Percentiles rank a stretch among this genome's conserved stretches.
These are phyloP conservation scores for Odocoileus hemionus DNA, from an alignment of 2,113 vertebrate species.

Conservation along the genomic window DNA sequence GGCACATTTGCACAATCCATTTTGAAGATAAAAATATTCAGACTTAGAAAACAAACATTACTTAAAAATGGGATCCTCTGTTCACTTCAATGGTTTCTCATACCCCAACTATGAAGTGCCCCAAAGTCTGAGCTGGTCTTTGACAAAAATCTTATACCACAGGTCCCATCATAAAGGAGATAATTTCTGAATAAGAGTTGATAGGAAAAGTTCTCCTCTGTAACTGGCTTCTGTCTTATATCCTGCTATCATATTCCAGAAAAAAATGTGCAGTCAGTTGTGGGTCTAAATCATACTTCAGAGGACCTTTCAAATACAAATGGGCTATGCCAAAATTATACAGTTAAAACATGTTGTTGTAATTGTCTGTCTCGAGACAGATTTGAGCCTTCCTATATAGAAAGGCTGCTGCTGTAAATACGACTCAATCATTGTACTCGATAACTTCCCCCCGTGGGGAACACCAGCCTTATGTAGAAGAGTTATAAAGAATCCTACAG, in stretches of 20 bases:
- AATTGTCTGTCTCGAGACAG: neutral
- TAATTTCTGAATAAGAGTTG: neutral
- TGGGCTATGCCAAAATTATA: neutral
- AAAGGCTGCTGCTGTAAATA: neutral
- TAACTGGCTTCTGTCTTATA: neutral
- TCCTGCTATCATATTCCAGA: neutral
- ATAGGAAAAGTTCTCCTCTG: neutral
- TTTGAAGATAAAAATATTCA: neutral
- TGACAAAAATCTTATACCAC: neutral
- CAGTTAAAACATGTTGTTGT: neutral
- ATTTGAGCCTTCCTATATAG: neutral
- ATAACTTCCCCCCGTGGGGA: neutral
- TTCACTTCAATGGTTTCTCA: neutral
- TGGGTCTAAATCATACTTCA: neutral
- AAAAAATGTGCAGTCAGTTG: neutral
- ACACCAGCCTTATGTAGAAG: neutral
- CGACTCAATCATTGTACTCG: neutral
- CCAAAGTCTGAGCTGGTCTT: neutral
- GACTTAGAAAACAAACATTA: neutral
- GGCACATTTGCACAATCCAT: neutral
- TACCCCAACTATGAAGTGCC: neutral
- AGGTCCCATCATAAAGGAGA: neutral
- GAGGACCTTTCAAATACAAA: neutral
- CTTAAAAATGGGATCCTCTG: neutral
- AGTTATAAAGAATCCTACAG: neutral